Percentiles rank a stretch among this genome's conserved stretches.
Evolutionary conservation across 2,797 vertebrate species (phyloP).

Genomic region (Sebastes itinus): DNA sequence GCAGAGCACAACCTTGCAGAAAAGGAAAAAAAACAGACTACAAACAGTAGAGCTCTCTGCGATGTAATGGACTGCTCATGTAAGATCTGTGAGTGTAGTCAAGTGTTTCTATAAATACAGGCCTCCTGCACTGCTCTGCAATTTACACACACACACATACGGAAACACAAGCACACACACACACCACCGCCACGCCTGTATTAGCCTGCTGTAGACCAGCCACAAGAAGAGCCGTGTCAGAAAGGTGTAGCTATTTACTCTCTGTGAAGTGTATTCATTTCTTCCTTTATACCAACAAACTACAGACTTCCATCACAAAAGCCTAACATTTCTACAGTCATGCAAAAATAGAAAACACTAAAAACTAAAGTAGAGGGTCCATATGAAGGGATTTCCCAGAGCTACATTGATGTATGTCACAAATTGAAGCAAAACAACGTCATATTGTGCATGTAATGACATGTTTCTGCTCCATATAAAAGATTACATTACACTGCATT

Average conservation of each 20-base stretch:
- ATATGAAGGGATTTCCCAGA: neutral
- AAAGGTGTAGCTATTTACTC: conserved; percentile 22
- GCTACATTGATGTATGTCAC: neutral
- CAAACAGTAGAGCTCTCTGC: conserved; percentile 21
- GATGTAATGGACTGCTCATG: conserved; percentile 43
- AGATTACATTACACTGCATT: conserved; percentile 2
- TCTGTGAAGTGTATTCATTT: neutral
- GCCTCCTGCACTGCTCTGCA: conserved; percentile 71
- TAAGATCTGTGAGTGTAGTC: conserved; percentile 70
- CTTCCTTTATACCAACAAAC: neutral
- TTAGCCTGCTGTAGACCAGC: conserved; percentile 47
- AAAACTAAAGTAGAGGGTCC: neutral
- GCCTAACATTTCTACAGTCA: neutral
- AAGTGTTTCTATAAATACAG: conserved; percentile 83
- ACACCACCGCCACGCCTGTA: conserved; percentile 51
- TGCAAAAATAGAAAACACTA: neutral
- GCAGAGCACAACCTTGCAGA: neutral
- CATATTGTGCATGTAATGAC: conserved; percentile 12
- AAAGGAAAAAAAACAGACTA: neutral
- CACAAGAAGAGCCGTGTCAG: conserved; percentile 13
- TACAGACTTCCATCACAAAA: neutral
- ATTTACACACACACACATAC: conserved; percentile 60
- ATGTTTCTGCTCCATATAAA: conserved; percentile 25
- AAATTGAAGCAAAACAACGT: neutral
- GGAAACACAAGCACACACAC: conserved; percentile 4